These are phyloP conservation scores for Bombyx mori DNA, from an alignment of 1,140 invertebrate genomes.

Conservation along the genomic window DNA sequence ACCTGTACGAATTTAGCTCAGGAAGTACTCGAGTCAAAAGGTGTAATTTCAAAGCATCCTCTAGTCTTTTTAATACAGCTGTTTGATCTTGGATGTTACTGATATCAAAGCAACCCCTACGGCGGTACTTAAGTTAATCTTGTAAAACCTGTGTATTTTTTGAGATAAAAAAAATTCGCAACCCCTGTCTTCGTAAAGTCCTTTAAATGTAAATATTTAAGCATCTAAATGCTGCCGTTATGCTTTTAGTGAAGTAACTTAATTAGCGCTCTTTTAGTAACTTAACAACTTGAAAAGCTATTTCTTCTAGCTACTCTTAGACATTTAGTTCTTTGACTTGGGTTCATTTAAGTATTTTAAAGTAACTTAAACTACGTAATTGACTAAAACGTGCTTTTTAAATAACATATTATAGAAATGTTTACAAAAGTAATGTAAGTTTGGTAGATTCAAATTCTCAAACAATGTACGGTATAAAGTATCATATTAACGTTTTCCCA, in stretches of 20 bases:
- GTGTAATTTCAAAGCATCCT: slow-evolving; percentile 16
- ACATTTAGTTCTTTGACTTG: too few species aligned
- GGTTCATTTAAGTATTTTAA: too few species aligned
- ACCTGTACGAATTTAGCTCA: too few species aligned
- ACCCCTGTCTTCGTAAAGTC: slow-evolving; percentile 30
- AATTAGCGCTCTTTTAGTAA: slow-evolving; percentile 16
- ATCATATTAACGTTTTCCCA: too few species aligned
- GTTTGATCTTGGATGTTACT: slow-evolving; percentile 38
- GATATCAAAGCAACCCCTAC: slow-evolving; percentile 36
- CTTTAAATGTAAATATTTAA: slow-evolving; percentile 38
- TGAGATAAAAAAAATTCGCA: slow-evolving; percentile 33
- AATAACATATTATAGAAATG: too few species aligned
- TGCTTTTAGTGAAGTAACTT: not conserved
- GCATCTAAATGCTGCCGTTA: slow-evolving; percentile 11
- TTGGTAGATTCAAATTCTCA: too few species aligned
- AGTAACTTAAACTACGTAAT: too few species aligned
- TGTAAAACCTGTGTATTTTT: slow-evolving; percentile 37
- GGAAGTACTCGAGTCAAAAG: slow-evolving; percentile 4
- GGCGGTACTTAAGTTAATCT: slow-evolving; percentile 34
- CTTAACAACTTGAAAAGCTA: too few species aligned
- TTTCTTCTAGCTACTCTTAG: too few species aligned
- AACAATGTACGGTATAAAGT: too few species aligned
- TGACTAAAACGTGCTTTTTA: too few species aligned
- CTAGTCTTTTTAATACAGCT: slow-evolving; percentile 29
- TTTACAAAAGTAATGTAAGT: too few species aligned